phyloP scores from a whole-genome alignment of 2,113 vertebrate species.

The Peromyscus maniculatus region DNA sequence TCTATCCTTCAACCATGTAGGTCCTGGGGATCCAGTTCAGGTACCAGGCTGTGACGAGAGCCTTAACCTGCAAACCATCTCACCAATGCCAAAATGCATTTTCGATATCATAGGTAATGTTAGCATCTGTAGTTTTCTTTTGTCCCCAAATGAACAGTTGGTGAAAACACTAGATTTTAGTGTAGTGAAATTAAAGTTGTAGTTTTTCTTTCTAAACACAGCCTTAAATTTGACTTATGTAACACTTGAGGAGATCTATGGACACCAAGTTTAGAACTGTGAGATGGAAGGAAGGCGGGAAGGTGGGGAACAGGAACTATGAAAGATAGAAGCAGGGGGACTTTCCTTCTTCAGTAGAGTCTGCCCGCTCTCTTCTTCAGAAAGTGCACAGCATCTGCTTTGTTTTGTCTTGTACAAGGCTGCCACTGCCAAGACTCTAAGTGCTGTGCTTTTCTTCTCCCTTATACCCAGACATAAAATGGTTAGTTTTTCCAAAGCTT shows the following conservation, averaged over 20 bases:
- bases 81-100: background rate
- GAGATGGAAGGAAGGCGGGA: background rate
- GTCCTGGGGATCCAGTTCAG: no score
- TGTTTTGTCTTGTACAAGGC: background rate
- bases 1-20: background rate
- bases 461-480: background rate
- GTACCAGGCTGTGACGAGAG: background rate
- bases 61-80: background rate
- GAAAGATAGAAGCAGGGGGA: background rate
- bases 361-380: background rate
- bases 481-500: background rate
- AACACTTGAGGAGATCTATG: no score
- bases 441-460: background rate
- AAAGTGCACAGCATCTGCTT: background rate
- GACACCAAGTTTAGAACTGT: background rate
- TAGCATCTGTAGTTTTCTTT: constrained; percentile 47
- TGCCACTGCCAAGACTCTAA: background rate
- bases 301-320: background rate
- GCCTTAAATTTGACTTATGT: background rate
- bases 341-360: background rate
- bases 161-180: constrained; percentile 49
- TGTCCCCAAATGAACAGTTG: constrained; percentile 24
- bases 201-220: background rate
- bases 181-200: background rate
- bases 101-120: constrained; percentile 64